Base-by-base conservation (phyloP, 1,140 invertebrate genomes). In the Coboldia fuscipes region DNA sequence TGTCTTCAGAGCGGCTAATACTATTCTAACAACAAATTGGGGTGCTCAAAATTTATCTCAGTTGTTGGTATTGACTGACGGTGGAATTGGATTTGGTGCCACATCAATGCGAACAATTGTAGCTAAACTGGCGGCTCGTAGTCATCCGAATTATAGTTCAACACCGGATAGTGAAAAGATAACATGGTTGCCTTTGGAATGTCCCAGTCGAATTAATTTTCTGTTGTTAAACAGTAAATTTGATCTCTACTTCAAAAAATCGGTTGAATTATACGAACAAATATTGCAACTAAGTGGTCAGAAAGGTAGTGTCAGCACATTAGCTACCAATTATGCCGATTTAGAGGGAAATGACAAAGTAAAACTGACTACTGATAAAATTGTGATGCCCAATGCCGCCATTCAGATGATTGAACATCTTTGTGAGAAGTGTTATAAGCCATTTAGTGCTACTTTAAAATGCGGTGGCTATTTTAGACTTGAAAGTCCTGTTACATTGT, bases 391-490 rank as follows among this genome's bases (percentile, higher is more conserved):
- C 30, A 40, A 35, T 0, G 48, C 47, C 3, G 60, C 83, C 2
- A 62, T 66, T 32, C 61, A 65, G 40, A 61, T 80, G 39, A 80
- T 86, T 41, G 62, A 69, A 39, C 71, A 72, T 42, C 46, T 88
- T 28, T 72, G 72, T 22, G 77, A 85, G 46, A 63, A 65, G n/a
- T 74, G 77, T 57, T 90, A 76, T 49, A 63, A 70, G 13, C 72
- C 76, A 1, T 85, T 77, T 47, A 69, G 74, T 51, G 79, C 75
- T 2, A 62, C 57, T 17, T 51, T 89, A 3, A 70, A 70, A 41
- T 86, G 81, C 61, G 83, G 84, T 1, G 44, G 43, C 12, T 55
- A 66, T 72, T 58, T 63, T 82, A 40, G 69, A 62, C 32, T 83
- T 73, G 33, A 66, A 65, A 40, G 43, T 12, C 45, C 42, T 36